Evolutionary conservation across 1,140 invertebrate genomes (phyloP).

Genomic region (Spodoptera frugiperda): DNA sequence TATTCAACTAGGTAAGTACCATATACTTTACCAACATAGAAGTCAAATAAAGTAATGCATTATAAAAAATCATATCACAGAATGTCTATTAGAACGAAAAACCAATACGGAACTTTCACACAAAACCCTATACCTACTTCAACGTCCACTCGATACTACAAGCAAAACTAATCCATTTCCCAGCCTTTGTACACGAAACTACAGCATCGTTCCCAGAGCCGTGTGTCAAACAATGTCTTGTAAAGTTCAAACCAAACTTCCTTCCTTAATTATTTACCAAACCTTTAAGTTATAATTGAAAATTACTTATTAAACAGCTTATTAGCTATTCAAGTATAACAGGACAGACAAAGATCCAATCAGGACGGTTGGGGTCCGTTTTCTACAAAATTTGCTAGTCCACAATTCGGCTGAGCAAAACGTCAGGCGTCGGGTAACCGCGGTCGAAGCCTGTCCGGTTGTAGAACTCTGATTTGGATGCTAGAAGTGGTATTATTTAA

Average conservation of each 20-base stretch:
- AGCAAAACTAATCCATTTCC: too few species aligned
- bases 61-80: too few species aligned
- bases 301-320: conserved; percentile 22
- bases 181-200: too few species aligned
- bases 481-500: conserved; percentile 7
- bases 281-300: conserved; percentile 15
- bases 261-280: background rate
- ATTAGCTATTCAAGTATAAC: conserved; percentile 1
- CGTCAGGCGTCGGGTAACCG: conserved; percentile 47
- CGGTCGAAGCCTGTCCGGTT: conserved; percentile 25
- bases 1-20: too few species aligned
- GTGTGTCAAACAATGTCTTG: conserved; percentile 2
- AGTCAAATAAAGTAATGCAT: too few species aligned
- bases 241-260: conserved; percentile 12
- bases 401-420: conserved; percentile 34
- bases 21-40: too few species aligned
- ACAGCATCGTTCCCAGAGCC: too few species aligned
- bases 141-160: too few species aligned
- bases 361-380: conserved; percentile 24
- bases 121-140: too few species aligned
- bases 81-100: too few species aligned
- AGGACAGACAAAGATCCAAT: conserved; percentile 35
- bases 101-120: too few species aligned
- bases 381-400: conserved; percentile 37
- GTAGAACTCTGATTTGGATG: background rate